Base-by-base conservation (phyloP, 2,113 vertebrate species). In the Lepus europaeus region DNA sequence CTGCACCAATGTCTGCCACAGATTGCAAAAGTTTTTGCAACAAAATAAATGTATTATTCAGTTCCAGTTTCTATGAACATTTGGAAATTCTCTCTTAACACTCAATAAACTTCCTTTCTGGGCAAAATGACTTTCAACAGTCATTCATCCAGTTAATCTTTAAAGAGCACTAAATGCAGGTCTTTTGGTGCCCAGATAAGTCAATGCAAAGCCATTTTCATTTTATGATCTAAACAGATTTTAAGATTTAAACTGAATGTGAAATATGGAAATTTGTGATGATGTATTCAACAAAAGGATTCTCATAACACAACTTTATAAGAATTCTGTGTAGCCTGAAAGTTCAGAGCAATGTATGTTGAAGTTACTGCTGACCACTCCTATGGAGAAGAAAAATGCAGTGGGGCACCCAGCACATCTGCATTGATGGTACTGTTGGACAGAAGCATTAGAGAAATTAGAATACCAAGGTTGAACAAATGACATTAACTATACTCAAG, bases 261-360 rank as follows among this genome's bases (percentile, higher is more conserved):
- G 74, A 80, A 85, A 85, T 68, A 61, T 29, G 61, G 61, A 72
- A 14, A 59, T 64, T 39, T 91, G 23, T 70, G 36, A 74, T 83
- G 11, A 14, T 56, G 29, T 11, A 27, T 39, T 9, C 14, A 31
- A 36, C 0, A 39, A 25, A 11, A 73, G 11, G 11, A 10, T 68
- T 29, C 51, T 74, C 12, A 23, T 14, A 23, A 31, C 23, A 68
- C 23, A 39, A 93, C 49, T 91, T 70, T 29, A 63, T 76, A 39
- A 61, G 33, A 33, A 6, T 19, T 56, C 51, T 81, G 16, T 23
- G 36, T 36, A 36, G 87, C 77, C 63, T 72, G 29, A 61, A 61
- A 25, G 9, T 63, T 83, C 56, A 63, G 70, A 70, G 4, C 82
- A 25, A 9, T 10, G 10, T 16, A 12, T 22, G 10, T 45, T 91